These are phyloP conservation scores for Apamea monoglypha DNA, from an alignment of 2,888 invertebrate species.

Conservation along the genomic window DNA sequence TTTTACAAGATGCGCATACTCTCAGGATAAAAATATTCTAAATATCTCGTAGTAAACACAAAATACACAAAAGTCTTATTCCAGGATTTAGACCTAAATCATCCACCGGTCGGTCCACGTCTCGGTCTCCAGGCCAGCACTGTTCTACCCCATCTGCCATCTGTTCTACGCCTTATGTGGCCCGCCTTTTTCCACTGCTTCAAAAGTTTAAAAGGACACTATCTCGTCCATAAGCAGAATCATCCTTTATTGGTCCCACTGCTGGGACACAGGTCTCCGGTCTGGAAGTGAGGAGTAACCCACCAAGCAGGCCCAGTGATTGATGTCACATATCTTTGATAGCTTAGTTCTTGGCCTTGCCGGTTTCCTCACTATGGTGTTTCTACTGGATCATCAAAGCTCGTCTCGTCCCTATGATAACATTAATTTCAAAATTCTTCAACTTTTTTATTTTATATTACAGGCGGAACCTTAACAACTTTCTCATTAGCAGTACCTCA, in stretches of 20 bases:
- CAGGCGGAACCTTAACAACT: background rate
- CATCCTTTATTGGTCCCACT: background rate
- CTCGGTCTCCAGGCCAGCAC: too few relatives aligned
- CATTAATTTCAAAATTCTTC: background rate
- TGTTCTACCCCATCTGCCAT: too few relatives aligned
- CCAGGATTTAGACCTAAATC: too few relatives aligned
- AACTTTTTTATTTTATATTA: background rate
- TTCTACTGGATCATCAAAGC: too few relatives aligned
- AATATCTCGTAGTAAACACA: too few relatives aligned
- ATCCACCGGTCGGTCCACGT: too few relatives aligned
- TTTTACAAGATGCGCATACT: too few relatives aligned
- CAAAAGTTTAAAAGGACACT: background rate
- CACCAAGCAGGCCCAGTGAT: background rate
- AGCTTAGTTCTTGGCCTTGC: background rate
- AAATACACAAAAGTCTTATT: too few relatives aligned
- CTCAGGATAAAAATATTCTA: too few relatives aligned
- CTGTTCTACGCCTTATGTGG: too few relatives aligned
- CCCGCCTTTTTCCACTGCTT: too few relatives aligned
- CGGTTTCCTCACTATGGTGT: background rate
- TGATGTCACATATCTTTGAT: background rate
- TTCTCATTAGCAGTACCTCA: constrained; percentile 19
- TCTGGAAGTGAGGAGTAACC: background rate
- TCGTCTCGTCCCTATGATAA: background rate
- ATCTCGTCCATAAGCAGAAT: background rate
- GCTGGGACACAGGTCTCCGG: background rate